Evolutionary conservation across 2,797 vertebrate genomes (phyloP).

Genomic region (Schizopygopsis pylzovi): DNA sequence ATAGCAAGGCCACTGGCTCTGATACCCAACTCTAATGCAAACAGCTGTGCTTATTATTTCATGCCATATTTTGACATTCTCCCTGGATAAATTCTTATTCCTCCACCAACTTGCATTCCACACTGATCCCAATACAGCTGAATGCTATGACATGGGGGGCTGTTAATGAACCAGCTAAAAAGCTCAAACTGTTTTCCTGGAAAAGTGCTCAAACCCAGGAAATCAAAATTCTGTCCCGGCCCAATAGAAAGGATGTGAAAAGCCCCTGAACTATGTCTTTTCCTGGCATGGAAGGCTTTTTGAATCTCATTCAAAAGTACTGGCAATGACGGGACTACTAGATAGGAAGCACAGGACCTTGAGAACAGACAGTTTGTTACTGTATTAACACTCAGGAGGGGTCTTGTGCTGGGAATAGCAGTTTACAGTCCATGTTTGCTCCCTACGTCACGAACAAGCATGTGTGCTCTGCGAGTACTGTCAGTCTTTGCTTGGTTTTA

Average conservation of each 20-base stretch:
- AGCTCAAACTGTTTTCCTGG: conserved; percentile 41
- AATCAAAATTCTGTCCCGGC: conserved; percentile 18
- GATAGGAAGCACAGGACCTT: conserved; percentile 6
- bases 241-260: conserved; percentile 9
- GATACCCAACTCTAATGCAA: conserved; percentile 17
- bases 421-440: conserved; percentile 1
- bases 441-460: conserved; percentile 6
- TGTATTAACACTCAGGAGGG: conserved; percentile 19
- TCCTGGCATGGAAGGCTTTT: conserved; percentile 10
- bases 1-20: background rate
- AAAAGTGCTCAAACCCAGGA: conserved; percentile 42
- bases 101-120: conserved; percentile 24
- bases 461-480: background rate
- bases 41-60: conserved; percentile 39
- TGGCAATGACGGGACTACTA: background rate
- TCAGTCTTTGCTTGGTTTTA: conserved; percentile 3
- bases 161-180: conserved; percentile 12
- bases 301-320: conserved; percentile 13
- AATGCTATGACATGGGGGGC: background rate
- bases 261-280: conserved; percentile 8
- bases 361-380: conserved; percentile 31
- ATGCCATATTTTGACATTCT: conserved; percentile 27
- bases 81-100: background rate
- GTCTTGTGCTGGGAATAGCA: background rate
- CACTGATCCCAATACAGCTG: background rate